phyloP scores from a whole-genome alignment of 2,797 vertebrate genomes.

The Salmo trutta region DNA sequence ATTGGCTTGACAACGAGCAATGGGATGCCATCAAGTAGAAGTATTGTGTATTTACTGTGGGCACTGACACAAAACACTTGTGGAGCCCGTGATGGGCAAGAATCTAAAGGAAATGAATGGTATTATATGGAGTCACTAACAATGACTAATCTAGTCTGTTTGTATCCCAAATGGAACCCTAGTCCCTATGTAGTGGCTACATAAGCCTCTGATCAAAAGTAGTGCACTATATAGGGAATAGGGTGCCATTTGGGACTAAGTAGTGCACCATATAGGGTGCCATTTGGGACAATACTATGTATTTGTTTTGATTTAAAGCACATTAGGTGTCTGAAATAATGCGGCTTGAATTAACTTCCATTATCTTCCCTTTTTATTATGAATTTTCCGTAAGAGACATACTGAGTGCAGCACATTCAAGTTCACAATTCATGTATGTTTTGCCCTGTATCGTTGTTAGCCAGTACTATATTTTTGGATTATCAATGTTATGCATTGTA shows the following conservation, averaged over 20 bases:
- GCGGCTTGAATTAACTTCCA: not conserved
- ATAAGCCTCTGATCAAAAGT: not conserved
- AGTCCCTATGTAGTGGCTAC: not conserved
- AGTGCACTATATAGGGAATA: not conserved
- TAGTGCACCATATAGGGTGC: not conserved
- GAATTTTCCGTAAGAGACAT: not conserved
- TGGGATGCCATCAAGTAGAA: not conserved
- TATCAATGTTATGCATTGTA: not conserved
- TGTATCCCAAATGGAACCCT: not conserved
- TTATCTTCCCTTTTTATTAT: not conserved
- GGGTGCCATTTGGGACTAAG: too few relatives aligned
- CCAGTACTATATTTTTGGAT: not conserved
- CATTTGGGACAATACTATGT: not conserved
- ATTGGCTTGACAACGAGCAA: not conserved
- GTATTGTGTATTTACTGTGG: not conserved
- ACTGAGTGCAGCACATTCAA: not conserved
- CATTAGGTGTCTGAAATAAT: not conserved
- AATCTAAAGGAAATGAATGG: not conserved
- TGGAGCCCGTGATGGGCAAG: not conserved
- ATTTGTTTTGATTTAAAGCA: not conserved
- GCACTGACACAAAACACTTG: not conserved
- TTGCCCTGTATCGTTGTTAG: not conserved
- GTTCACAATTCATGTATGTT: not conserved
- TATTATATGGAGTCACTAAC: not conserved
- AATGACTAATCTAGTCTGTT: not conserved